Evolutionary conservation across 2,888 invertebrate genomes (phyloP), one percentile per base, ranked within the genome.

Genomic region (Perdita meconis): DNA sequence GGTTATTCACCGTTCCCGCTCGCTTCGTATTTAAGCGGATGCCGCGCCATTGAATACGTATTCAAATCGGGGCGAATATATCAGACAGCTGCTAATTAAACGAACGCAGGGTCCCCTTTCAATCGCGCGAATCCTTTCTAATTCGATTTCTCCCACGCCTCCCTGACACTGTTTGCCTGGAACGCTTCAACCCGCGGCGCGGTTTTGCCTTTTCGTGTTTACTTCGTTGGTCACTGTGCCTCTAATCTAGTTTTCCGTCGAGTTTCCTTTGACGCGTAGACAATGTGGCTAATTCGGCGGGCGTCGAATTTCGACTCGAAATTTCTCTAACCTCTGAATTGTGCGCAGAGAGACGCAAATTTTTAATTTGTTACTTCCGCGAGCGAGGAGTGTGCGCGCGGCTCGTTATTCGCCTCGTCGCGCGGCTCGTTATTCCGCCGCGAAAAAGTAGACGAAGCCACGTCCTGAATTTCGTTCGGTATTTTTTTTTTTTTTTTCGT

Each of bases 31-130:
- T 47, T 1, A 10, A 16, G 10, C 47, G 10, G n/a, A 22, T 19
- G 0, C 47, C 19, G 12, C 5, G 22, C 13, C 10, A 22, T 57
- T 4, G 44, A 34, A 12, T n/a, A 12, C 30, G 13, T n/a, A n/a
- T 67, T 22, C 26, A 12, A 1, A 24, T 36, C 13, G 47, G 19
- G 2, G 6, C n/a, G 12, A 24, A 1, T 0, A 10, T 13, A 10
- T 22, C 19, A n/a, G 30, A 66, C 13, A 19, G 26, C 3, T 3
- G 38, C 30, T 57, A 57, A 70, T 66, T 56, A 57, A 50, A 38
- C 56, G 8, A 19, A 0, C 36, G 16, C 0, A 16, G 10, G n/a
- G n/a, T n/a, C 26, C 12, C 24, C 42, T 68, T 69, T 1, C 36
- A 6, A 38, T 3, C 13, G 6, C 1, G 6, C 8, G 8, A 36